Base-by-base conservation (phyloP, 2,797 vertebrate species). In the Propithecus perrieri region DNA sequence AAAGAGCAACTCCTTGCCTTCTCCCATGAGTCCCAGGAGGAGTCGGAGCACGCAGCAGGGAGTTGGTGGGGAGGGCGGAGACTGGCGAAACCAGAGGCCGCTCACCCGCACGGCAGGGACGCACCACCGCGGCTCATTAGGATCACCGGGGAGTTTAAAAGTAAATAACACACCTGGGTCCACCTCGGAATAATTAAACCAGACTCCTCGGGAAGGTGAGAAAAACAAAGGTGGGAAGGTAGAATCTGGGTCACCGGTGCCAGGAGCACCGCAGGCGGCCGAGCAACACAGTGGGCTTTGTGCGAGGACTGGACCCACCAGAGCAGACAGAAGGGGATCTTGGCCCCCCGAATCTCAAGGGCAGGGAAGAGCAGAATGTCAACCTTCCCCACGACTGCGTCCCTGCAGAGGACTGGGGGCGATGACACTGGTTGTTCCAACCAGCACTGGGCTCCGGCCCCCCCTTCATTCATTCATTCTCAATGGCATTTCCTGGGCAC, bases 391-490 rank as follows among this genome's bases (percentile, higher is more conserved):
- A 41, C 20, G 14, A 24, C 8, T 4, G 3, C 1, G 2, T 1
- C 20, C 85, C 35, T 2, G 4, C 4, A 3, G 63, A 5, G 33
- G 55, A 22, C 38, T 6, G 5, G 13, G 33, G 11, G 33, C 17
- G 30, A 10, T 4, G 20, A 11, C 20, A 20, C 0, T 0, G 26
- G 5, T 10, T 24, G 11, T 14, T 41, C 41, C 2, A 24, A 13
- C 2, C 1, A 13, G 17, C 1, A 0, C 33, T 2, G 6, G 28
- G 24, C 7, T 7, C 30, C 3, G 1, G 1, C 18, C 13, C 5
- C 18, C 10, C 33, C 15, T 15, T 2, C 2, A 14, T 2, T 53
- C 6, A 0, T 20, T 53, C 50, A 7, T 1, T 24, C 12, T 13
- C 22, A 0, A 0, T 11, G 13, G 33, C 43, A 46, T 35, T 35